A percentile compares a stretch with the other conserved stretches of the same genome.
These are phyloP conservation scores for Popillia japonica DNA, from an alignment of 1,140 invertebrate species.

Conservation along the genomic window DNA sequence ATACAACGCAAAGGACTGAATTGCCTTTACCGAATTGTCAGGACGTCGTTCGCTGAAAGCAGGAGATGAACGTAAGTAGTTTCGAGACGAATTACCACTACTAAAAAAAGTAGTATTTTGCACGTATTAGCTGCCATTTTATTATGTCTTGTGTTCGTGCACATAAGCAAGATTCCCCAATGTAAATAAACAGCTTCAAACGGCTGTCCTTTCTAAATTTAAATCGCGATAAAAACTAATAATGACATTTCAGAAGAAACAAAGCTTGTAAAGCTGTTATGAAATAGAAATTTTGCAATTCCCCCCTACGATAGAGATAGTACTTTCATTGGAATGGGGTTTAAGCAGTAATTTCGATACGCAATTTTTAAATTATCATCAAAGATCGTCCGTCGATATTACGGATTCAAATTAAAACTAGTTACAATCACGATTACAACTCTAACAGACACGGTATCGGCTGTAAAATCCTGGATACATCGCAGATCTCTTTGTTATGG, in stretches of 20 bases:
- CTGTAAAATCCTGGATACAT: no score
- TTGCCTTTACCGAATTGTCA: not conserved
- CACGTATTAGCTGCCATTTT: constrained; percentile 12
- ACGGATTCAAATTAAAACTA: no score
- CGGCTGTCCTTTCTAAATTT: not conserved
- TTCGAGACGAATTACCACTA: not conserved
- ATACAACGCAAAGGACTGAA: not conserved
- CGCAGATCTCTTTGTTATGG: constrained; percentile 18
- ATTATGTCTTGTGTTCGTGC: not conserved
- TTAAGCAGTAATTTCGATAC: not conserved
- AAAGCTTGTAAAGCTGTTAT: not conserved
- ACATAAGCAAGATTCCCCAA: not conserved
- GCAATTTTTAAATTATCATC: not conserved
- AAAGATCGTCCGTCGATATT: no score
- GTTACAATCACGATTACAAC: no score
- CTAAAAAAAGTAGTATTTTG: not conserved
- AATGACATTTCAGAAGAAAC: no score
- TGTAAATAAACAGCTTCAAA: not conserved
- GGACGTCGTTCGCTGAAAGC: not conserved
- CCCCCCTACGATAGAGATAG: not conserved
- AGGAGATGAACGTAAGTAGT: not conserved
- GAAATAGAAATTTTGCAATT: not conserved
- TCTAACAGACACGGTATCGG: no score
- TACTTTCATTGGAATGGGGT: not conserved
- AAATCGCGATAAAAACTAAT: not conserved